Conservation (phyloP, 2,113 vertebrate genomes). For the Struthio camelus region DNA sequence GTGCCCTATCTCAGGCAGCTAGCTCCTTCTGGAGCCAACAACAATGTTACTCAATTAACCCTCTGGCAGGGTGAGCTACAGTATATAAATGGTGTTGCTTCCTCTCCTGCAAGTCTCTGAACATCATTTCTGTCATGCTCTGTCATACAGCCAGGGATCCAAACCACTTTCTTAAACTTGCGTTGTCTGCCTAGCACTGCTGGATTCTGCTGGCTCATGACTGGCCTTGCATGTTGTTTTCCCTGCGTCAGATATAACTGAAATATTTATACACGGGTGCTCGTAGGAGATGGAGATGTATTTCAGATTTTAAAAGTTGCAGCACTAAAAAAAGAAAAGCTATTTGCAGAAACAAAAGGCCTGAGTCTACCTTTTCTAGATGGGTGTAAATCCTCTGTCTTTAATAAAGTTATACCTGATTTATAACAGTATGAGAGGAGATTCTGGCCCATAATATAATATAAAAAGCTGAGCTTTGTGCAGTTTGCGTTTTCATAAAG, state of each 20-base stretch:
- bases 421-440: slow-evolving; percentile 39
- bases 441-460: slow-evolving; percentile 24
- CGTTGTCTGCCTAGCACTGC: accelerated
- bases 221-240: accelerated
- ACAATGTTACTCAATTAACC: slow-evolving; percentile 72
- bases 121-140: background rate
- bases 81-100: slow-evolving; percentile 40
- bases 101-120: slow-evolving; percentile 5
- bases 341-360: slow-evolving; percentile 35
- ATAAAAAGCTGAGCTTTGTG: slow-evolving; percentile 60
- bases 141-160: background rate
- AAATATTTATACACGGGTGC: background rate
- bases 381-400: slow-evolving; percentile 33
- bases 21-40: slow-evolving; percentile 68
- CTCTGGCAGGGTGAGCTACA: slow-evolving; percentile 56
- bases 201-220: background rate
- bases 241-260: background rate
- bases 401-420: slow-evolving; percentile 58
- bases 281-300: accelerated
- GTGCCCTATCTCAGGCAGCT: slow-evolving; percentile 51
- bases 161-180: accelerated
- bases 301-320: background rate
- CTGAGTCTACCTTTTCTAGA: slow-evolving; percentile 2
- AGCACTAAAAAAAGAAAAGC: background rate
- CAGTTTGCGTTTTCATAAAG: slow-evolving; percentile 75